Percentiles rank a stretch among this genome's conserved stretches.
phyloP scores from a whole-genome alignment of 2,797 vertebrate genomes.

The Diglossa cyanea region DNA sequence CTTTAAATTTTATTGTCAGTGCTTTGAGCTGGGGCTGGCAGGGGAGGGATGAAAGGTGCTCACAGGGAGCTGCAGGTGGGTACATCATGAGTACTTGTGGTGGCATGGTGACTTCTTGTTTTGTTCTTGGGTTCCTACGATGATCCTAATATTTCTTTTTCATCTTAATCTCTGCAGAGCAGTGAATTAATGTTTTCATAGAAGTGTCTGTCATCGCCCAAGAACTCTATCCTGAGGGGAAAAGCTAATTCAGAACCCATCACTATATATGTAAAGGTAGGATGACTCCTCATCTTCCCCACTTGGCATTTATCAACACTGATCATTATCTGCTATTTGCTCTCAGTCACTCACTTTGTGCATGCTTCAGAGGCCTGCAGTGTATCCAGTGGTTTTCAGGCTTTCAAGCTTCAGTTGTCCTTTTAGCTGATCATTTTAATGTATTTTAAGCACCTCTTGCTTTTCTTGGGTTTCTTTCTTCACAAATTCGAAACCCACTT shows the following conservation, averaged over 20 bases:
- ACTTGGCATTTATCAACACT: not conserved
- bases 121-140: constrained; percentile 8
- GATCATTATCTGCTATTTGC: not conserved
- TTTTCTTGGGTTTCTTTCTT: not conserved
- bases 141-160: constrained; percentile 41
- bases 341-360: not conserved
- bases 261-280: not conserved
- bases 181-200: constrained; percentile 53
- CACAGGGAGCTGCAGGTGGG: not conserved
- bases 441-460: not conserved
- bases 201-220: constrained; percentile 11
- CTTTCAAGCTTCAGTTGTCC: not conserved
- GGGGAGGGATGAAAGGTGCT: not conserved
- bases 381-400: not conserved
- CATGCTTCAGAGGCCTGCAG: not conserved
- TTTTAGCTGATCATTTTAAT: not conserved
- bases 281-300: not conserved
- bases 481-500: not conserved
- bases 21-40: not conserved
- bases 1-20: not conserved
- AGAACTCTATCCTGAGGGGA: constrained; percentile 40
- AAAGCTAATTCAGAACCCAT: constrained; percentile 47
- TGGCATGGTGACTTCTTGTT: constrained; percentile 10
- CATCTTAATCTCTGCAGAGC: constrained; percentile 18
- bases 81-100: not conserved